Base-by-base conservation (phyloP, 2,797 vertebrate species). In the Okamejei kenojei region DNA sequence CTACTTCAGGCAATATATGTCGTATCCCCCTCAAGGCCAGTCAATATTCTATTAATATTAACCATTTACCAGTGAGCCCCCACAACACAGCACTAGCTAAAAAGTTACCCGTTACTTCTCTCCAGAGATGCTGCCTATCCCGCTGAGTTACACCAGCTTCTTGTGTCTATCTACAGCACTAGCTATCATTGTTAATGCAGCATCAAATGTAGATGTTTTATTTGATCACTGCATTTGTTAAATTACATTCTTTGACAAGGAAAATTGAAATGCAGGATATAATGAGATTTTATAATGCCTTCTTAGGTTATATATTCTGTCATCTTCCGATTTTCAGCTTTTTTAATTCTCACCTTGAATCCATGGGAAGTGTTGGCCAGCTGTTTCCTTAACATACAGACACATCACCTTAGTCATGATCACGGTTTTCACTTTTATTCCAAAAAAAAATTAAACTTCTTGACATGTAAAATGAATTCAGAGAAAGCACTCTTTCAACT, bases 391-490 rank as follows among this genome's bases (percentile, higher is more conserved):
- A 29, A 15, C 15, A 13, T 6, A 84, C 11, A n/a, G 54, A 61
- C 13, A 15, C 4, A 61, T n/a, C 7, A 58, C 61, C 11, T 82
- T 82, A 26, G 54, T 6, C 29, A 61, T 15, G 26, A 84, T 61
- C 26, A 61, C 54, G 29, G 1, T 82, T 82, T 82, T 26, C 80
- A 82, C 80, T 26, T 82, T 82, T 29, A 29, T 80, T 26, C 11
- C 29, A 26, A 26, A 45, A 54, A 58, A 2, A 58, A 26, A n/a
- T 35, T 19, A 19, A 38, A 79, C 11, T 86, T 38, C 35, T 73
- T 73, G 7, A 68, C 6, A 54, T 32, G 11, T 90, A 90, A 90
- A 90, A 61, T 82, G 65, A 90, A 19, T 91, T 91, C 88, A 91
- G 23, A 74, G 63, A 38, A 91, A 84, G 29, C 3, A 2, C 58